Evolutionary conservation across 2,113 vertebrate genomes (phyloP).

Genomic region (Lynx canadensis): DNA sequence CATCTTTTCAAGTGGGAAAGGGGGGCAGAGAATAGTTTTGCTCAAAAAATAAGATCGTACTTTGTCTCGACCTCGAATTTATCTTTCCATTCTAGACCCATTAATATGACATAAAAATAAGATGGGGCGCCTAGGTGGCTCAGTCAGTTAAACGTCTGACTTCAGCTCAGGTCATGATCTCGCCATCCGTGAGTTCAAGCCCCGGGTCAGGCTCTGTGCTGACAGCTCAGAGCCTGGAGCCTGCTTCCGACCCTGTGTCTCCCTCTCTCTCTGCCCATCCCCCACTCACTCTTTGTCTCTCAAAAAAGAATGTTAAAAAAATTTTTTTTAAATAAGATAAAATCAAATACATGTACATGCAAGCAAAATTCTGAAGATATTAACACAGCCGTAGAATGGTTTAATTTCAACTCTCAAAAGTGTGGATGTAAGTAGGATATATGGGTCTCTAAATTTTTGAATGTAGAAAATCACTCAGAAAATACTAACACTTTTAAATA

Average conservation of each 20-base stretch:
- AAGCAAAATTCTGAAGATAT: neutral
- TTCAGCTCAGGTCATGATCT: too few relatives aligned
- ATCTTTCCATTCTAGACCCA: neutral
- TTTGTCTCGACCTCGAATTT: neutral
- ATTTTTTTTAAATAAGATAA: neutral
- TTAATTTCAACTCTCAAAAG: neutral
- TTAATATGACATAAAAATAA: neutral
- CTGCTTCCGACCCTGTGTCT: too few relatives aligned
- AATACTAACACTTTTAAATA: neutral
- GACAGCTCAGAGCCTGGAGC: too few relatives aligned
- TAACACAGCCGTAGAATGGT: neutral
- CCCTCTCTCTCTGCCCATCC: too few relatives aligned
- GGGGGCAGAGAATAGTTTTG: accelerated
- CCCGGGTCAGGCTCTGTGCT: too few relatives aligned
- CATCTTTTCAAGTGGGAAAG: neutral
- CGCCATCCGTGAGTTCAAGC: too few relatives aligned
- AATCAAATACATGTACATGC: neutral
- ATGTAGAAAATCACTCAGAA: neutral
- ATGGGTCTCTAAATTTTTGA: neutral
- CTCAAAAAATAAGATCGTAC: neutral
- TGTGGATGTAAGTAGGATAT: neutral
- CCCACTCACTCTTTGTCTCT: too few relatives aligned
- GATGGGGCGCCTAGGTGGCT: too few relatives aligned
- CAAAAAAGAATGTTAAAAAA: too few relatives aligned
- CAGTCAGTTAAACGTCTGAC: too few relatives aligned